These are phyloP conservation scores for Calameuta pallipes DNA, from an alignment of 2,888 invertebrate genomes.

Conservation along the genomic window DNA sequence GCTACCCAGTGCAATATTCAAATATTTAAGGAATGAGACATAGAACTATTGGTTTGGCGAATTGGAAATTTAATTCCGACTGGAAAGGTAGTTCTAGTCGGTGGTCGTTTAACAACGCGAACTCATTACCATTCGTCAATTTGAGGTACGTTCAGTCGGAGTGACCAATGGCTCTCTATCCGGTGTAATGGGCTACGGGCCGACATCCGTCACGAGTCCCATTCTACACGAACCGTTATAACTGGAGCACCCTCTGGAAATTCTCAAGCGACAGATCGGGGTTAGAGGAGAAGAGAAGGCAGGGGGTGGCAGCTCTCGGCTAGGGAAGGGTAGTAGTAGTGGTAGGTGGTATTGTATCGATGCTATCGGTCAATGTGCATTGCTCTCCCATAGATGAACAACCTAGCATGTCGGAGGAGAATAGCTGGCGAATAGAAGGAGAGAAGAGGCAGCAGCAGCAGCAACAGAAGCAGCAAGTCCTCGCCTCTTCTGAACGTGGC, in stretches of 20 bases:
- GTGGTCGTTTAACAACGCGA: conserved; percentile 64
- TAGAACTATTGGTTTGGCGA: background rate
- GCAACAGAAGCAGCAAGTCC: background rate
- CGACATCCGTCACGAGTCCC: conserved; percentile 64
- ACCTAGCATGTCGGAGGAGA: conserved; percentile 16
- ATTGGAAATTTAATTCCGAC: conserved; percentile 44
- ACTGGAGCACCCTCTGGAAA: conserved; percentile 45
- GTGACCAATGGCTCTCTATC: conserved; percentile 67
- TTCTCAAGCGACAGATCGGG: conserved; percentile 27
- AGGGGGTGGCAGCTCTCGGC: background rate
- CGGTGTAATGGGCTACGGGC: conserved; percentile 62
- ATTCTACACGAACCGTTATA: conserved; percentile 46
- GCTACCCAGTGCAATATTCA: background rate
- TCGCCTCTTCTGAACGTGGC: conserved; percentile 34
- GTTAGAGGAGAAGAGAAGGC: background rate
- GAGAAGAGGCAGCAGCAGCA: conserved; percentile 3
- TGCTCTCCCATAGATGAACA: background rate
- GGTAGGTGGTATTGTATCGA: background rate
- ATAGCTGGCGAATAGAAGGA: conserved; percentile 7
- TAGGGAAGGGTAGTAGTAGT: background rate
- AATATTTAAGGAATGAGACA: background rate
- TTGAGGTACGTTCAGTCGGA: conserved; percentile 62
- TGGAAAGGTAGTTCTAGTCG: conserved; percentile 35
- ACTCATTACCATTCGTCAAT: conserved; percentile 67
- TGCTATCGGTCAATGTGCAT: background rate